These are phyloP conservation scores for Pteruthius melanotis DNA, from an alignment of 2,113 vertebrate genomes.

Conservation along the genomic window DNA sequence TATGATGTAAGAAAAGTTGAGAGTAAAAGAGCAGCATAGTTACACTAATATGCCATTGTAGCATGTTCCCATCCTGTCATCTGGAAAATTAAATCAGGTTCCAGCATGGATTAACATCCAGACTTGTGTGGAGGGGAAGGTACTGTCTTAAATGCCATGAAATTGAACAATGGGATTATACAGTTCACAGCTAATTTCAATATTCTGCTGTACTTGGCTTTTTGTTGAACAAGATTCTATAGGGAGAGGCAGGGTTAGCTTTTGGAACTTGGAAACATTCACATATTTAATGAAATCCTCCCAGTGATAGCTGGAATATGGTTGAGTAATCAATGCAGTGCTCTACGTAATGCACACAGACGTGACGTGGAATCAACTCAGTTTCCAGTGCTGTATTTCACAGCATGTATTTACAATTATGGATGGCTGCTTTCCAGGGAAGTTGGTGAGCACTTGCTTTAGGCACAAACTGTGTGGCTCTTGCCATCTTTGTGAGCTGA, in stretches of 20 bases:
- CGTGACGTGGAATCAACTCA: not conserved
- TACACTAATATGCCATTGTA: slow-evolving; percentile 51
- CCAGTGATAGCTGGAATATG: not conserved
- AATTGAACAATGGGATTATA: slow-evolving; percentile 84
- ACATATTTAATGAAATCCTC: not conserved
- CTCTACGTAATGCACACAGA: not conserved
- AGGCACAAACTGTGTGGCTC: not conserved
- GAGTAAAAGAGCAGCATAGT: slow-evolving; percentile 66
- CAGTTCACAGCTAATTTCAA: slow-evolving; percentile 72
- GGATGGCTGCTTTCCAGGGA: not conserved
- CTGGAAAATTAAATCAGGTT: slow-evolving; percentile 84
- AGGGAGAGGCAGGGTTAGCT: not conserved
- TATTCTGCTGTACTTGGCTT: slow-evolving; percentile 65
- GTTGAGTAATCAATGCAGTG: not conserved
- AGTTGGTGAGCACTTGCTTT: not conserved
- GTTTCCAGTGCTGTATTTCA: not conserved
- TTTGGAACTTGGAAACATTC: not conserved
- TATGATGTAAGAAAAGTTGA: slow-evolving; percentile 7
- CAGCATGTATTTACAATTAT: not conserved
- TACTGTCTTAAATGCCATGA: slow-evolving; percentile 82
- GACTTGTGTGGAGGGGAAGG: slow-evolving; percentile 64
- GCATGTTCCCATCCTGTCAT: slow-evolving; percentile 78
- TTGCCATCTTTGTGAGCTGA: not conserved
- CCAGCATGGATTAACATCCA: slow-evolving; percentile 74
- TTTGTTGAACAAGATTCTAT: slow-evolving; percentile 40